phyloP scores from a whole-genome alignment of 2,888 invertebrate genomes.

The Pimpla rufipes region DNA sequence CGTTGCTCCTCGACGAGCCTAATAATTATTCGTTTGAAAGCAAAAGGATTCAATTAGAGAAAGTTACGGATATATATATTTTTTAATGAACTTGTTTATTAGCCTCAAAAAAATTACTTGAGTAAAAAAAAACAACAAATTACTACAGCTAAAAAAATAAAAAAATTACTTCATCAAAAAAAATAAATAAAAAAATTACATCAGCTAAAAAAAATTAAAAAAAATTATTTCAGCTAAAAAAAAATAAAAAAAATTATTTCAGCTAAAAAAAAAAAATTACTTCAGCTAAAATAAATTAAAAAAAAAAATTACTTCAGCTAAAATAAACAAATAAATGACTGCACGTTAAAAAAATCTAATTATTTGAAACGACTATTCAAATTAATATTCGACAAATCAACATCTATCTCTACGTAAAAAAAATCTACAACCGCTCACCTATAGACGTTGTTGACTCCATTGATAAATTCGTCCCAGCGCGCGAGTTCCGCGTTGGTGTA shows the following conservation, averaged over 20 bases:
- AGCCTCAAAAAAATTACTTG: neutral
- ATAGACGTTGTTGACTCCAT: conserved; percentile 88
- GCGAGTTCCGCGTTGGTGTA: conserved; percentile 87
- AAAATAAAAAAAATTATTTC: too few species aligned
- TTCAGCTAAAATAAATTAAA: neutral
- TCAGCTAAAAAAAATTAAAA: too few species aligned
- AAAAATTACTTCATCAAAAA: neutral
- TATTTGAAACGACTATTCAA: too few species aligned
- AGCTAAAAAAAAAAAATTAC: too few species aligned
- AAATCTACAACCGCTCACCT: conserved; percentile 79
- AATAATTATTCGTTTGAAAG: conserved; percentile 2
- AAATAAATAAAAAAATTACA: too few species aligned
- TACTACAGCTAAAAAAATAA: too few species aligned
- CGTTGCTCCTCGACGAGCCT: conserved; percentile 81
- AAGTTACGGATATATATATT: neutral
- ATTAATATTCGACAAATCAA: too few species aligned
- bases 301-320: neutral
- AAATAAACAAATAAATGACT: too few species aligned
- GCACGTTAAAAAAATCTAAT: too few species aligned
- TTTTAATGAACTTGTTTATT: too few species aligned
- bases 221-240: neutral
- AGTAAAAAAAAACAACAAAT: too few species aligned
- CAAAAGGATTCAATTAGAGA: conserved; percentile 12
- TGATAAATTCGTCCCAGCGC: conserved; percentile 91
- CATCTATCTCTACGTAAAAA: too few species aligned